These are phyloP conservation scores for Trypoxylus dichotomus DNA, from an alignment of 1,140 invertebrate species.

Conservation along the genomic window DNA sequence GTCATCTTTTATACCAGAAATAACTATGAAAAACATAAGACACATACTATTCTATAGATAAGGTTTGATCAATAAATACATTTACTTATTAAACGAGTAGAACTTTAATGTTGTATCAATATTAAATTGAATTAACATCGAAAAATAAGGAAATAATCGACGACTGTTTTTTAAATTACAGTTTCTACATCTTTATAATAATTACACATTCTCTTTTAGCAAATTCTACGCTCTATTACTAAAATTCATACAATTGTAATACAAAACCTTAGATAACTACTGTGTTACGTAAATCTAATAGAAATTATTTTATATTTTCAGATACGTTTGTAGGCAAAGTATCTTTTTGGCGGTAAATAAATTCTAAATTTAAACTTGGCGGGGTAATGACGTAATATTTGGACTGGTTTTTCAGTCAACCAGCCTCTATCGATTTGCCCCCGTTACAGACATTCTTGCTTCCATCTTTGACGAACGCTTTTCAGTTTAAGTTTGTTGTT, in stretches of 20 bases:
- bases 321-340: neutral
- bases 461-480: neutral
- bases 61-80: neutral
- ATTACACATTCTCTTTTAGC: no score
- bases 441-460: constrained; percentile 5
- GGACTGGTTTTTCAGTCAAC: neutral
- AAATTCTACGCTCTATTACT: no score
- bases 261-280: neutral
- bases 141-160: no score
- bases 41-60: neutral
- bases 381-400: constrained; percentile 4
- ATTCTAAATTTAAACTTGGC: constrained; percentile 22
- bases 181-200: no score
- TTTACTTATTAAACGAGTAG: no score
- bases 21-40: neutral
- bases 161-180: no score
- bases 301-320: constrained; percentile 1
- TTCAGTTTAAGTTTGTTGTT: constrained; percentile 5
- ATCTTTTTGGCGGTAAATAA: constrained; percentile 1
- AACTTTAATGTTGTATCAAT: no score
- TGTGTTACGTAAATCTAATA: neutral
- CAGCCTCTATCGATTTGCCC: constrained; percentile 18
- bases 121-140: no score
- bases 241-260: neutral
- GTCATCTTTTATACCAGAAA: neutral